Evolutionary conservation across 1,140 invertebrate species (phyloP), one percentile per base, ranked within the genome.

Genomic region (Mesaphorura yosii): DNA sequence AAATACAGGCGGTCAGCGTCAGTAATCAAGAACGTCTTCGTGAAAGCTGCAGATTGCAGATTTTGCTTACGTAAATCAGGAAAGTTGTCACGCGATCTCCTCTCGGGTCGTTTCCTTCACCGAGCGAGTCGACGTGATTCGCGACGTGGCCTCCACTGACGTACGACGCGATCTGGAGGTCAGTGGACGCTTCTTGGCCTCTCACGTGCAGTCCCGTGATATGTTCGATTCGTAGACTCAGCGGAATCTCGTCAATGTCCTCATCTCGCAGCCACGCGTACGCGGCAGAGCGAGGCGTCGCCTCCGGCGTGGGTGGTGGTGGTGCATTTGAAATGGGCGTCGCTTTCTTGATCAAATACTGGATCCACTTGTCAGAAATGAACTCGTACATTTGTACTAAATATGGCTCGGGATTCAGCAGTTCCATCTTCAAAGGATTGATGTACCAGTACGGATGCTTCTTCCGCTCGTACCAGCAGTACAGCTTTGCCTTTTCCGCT

Each of bases 381-480:
- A 54, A 20, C 15, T 60, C 58, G 22, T 60, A 51, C 22, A 56
- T 52, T 46, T 58, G 56, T 19, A 60, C 40, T 1, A 57, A 37
- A 17, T 47, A 37, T 1, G 60, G 60, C 5, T 62, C 60, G 17
- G 44, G 29, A 40, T 49, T 53, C 3, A 57, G 44, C 12, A 62
- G n/a, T 53, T 62, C 60, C 49, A 55, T 59, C 38, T 57, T 59
- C 1, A 62, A 27, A n/a, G 60, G 60, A 48, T 57, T 54, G 23
- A 62, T 48, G 2, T 31, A 20, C 46, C 52, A 62, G 51, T 59
- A 59, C 3, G 60, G 60, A 53, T 62, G 34, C 38, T 51, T 49
- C 26, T 57, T 48, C 6, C 28, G 40, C 10, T 62, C 60, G n/a
- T 46, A 34, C 57, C 57, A 62, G 22, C 60, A 62, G 28, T 48